Base-by-base conservation (phyloP, 2,888 invertebrate species). In the Strigamia transsilvanica region DNA sequence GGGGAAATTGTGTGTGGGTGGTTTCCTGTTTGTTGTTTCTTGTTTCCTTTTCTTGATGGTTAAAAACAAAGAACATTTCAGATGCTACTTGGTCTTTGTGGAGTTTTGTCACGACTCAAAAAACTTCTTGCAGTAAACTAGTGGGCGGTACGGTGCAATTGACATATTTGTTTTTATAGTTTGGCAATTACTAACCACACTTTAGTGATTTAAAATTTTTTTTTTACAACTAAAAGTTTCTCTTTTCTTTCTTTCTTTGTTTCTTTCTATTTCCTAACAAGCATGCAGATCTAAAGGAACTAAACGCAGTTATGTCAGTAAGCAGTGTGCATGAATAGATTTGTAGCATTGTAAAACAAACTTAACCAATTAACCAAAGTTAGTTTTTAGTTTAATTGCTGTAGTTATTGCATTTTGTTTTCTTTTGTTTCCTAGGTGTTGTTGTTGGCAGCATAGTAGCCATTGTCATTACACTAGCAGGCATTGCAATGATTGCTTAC, bases 381-480 rank as follows among this genome's bases (percentile, higher is more conserved):
- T 12, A 46, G 46, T 46, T 46, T 46, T 46, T 4, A 46, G 5
- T 13, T 46, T 1, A n/a, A 12, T 46, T 46, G 13, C 12, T n/a
- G 15, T 2, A n/a, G 5, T 46, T 46, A n/a, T 46, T 46, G 12
- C 13, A 46, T 73, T 32, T 32, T 15, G 13, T 18, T 73, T 32
- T 73, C 2, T 73, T n/a, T 80, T 42, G 12, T 46, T 80, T 23
- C 51, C 4, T n/a, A 81, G 81, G 81, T 81, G 66, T 81, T 38
- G 61, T 81, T 34, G 41, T 66, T 34, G 81, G 81, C 42, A 81
- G 81, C 38, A 66, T 81, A 18, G 81, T 81, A 9, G 81, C 81
- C 12, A 66, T 81, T 15, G n/a, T 81, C 4, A 21, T 66, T 12
- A 66, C 66, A 3, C 9, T 81, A 32, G 61, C 38, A 18, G 18